Evolutionary conservation across 1,140 invertebrate species (phyloP).

Genomic region (Myzus persicae): DNA sequence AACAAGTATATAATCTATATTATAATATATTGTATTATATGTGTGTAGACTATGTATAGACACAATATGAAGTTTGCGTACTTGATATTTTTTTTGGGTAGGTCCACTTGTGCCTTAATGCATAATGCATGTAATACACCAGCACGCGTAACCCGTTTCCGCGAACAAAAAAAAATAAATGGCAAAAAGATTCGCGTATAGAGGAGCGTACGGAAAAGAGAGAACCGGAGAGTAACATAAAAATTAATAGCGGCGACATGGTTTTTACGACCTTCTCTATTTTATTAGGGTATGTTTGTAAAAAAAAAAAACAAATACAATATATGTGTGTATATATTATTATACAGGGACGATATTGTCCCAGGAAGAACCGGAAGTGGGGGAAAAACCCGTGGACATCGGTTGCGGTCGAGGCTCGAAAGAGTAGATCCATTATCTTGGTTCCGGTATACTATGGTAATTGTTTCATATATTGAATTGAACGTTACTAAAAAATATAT

Average conservation of each 20-base stretch:
- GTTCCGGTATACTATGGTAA: conserved; percentile 54
- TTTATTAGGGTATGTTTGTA: conserved; percentile 58
- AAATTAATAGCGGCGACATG: conserved; percentile 57
- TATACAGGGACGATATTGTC: conserved; percentile 56
- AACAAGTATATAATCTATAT: background rate
- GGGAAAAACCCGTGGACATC: conserved; percentile 51
- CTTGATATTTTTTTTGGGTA: conserved; percentile 39
- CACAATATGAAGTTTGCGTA: conserved; percentile 36
- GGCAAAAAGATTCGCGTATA: conserved; percentile 51
- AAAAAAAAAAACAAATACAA: conserved; percentile 45
- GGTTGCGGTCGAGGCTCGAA: conserved; percentile 53
- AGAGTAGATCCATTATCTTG: conserved; percentile 57
- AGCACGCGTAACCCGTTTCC: conserved; percentile 58
- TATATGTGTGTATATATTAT: background rate
- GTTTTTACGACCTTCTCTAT: conserved; percentile 56
- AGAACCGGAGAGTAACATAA: conserved; percentile 47
- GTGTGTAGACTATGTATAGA: background rate
- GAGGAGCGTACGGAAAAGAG: background rate
- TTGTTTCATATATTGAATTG: conserved; percentile 58
- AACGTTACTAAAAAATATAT: conserved; percentile 41
- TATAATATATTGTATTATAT: background rate
- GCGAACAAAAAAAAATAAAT: conserved; percentile 59
- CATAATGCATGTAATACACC: conserved; percentile 57
- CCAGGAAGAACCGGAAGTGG: conserved; percentile 52
- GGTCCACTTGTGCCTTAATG: conserved; percentile 57